Evolutionary conservation across 1,140 invertebrate species (phyloP).

Genomic region (Phocides pigmalion): DNA sequence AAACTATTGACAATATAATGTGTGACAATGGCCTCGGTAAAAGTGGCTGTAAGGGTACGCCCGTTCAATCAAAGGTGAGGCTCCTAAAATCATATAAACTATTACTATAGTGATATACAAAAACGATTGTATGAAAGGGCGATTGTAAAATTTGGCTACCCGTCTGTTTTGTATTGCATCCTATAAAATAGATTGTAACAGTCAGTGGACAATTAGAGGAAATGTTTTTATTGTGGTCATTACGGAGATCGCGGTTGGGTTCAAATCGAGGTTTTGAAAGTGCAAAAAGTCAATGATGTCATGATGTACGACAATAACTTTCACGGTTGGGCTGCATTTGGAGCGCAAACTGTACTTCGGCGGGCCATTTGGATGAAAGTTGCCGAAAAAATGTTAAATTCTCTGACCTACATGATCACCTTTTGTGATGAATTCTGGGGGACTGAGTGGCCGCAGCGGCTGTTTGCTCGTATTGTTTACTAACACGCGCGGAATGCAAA

Average conservation of each 20-base stretch:
- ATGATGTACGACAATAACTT: constrained; percentile 77
- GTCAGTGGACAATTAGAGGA: constrained; percentile 9
- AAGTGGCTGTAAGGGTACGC: constrained; percentile 91
- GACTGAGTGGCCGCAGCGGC: not conserved
- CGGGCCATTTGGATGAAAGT: constrained; percentile 73
- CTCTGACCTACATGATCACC: constrained; percentile 43
- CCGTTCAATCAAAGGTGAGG: constrained; percentile 92
- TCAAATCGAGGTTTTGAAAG: constrained; percentile 63
- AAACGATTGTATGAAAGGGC: constrained; percentile 24
- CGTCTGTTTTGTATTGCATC: not conserved
- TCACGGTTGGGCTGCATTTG: constrained; percentile 81
- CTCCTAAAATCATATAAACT: not conserved
- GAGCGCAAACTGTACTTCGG: constrained; percentile 76
- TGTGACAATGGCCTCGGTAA: constrained; percentile 90
- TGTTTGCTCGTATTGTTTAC: constrained; percentile 17
- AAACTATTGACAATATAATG: constrained; percentile 76
- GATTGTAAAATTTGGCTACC: constrained; percentile 25
- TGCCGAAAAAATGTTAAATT: constrained; percentile 65
- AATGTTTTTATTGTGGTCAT: constrained; percentile 27
- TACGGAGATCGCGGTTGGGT: constrained; percentile 16
- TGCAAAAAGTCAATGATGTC: constrained; percentile 79
- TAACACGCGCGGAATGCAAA: constrained; percentile 30
- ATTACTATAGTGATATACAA: not conserved
- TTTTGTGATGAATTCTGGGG: constrained; percentile 18
- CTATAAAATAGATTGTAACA: constrained; percentile 6